These are phyloP conservation scores for Azorinus chamasolen DNA, from an alignment of 2,888 invertebrate genomes.

Conservation along the genomic window DNA sequence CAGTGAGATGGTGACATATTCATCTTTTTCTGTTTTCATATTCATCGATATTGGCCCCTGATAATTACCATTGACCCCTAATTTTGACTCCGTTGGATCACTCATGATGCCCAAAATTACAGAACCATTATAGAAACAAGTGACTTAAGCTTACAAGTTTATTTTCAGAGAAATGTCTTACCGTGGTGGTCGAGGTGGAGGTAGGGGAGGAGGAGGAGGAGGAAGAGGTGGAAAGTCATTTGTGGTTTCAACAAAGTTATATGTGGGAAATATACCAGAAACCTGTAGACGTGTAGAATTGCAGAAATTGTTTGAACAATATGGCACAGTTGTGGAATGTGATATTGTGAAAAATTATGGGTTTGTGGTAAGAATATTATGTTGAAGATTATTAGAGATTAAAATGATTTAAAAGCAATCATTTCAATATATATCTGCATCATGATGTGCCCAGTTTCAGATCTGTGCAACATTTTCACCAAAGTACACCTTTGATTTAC, in stretches of 20 bases:
- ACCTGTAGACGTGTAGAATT: slow-evolving; percentile 77
- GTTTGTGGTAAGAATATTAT: slow-evolving; percentile 81
- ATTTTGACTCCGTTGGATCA: no score
- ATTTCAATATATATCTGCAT: neutral
- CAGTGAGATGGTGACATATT: no score
- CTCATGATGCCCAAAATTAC: no score
- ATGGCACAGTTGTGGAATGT: slow-evolving; percentile 84
- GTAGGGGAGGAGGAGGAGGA: slow-evolving; percentile 30
- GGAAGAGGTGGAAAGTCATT: slow-evolving; percentile 39
- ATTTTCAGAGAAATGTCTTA: slow-evolving; percentile 24
- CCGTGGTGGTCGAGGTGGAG: slow-evolving; percentile 34
- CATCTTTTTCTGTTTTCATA: no score
- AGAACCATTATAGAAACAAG: no score
- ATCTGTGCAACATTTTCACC: no score
- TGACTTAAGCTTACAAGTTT: no score
- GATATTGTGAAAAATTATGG: slow-evolving; percentile 85
- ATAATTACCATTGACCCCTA: no score
- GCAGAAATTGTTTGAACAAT: slow-evolving; percentile 78
- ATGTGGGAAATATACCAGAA: slow-evolving; percentile 83
- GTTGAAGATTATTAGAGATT: no score
- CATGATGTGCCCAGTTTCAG: neutral
- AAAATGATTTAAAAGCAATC: no score
- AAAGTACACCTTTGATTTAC: no score
- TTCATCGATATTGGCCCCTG: no score
- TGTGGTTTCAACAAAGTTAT: slow-evolving; percentile 80